Conservation (phyloP, 2,797 vertebrate species). For the Miichthys miiuy region DNA sequence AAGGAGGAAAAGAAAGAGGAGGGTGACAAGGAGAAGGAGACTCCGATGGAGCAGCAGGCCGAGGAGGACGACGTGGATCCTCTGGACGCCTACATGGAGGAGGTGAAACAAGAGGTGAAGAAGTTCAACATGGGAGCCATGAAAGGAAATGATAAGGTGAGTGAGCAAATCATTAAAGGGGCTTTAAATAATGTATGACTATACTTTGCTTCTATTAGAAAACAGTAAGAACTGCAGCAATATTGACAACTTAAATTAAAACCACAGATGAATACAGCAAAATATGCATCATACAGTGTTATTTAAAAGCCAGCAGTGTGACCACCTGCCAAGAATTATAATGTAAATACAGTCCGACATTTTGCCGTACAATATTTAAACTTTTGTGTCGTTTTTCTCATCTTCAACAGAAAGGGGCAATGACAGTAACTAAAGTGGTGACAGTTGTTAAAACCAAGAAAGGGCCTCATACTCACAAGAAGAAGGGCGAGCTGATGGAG, state of each 20-base stretch:
- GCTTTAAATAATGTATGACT: neutral
- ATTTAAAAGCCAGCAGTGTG: neutral
- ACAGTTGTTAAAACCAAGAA: constrained; percentile 98
- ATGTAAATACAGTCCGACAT: neutral
- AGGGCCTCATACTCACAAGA: constrained; percentile 91
- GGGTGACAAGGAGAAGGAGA: constrained; percentile 83
- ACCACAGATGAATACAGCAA: neutral
- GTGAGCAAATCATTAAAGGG: neutral
- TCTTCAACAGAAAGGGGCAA: constrained; percentile 89
- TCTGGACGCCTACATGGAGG: constrained; percentile 98
- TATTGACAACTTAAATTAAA: neutral
- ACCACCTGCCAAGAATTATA: neutral
- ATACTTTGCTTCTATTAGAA: neutral
- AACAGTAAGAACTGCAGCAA: neutral
- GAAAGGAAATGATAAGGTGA: constrained; percentile 96
- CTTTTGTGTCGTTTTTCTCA: neutral
- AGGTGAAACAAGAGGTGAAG: constrained; percentile 99
- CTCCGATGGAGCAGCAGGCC: constrained; percentile 84
- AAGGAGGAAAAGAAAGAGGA: constrained; percentile 80
- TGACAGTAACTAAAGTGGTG: constrained; percentile 95
- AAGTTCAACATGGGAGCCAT: constrained; percentile 98
- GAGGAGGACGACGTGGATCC: constrained; percentile 95
- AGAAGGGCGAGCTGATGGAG: constrained; percentile 99
- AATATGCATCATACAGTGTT: neutral
- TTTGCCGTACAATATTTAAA: neutral